A percentile compares a stretch with the other conserved stretches of the same genome.
Evolutionary conservation across 2,797 vertebrate genomes (phyloP).

Genomic region (Taenioides sp.): DNA sequence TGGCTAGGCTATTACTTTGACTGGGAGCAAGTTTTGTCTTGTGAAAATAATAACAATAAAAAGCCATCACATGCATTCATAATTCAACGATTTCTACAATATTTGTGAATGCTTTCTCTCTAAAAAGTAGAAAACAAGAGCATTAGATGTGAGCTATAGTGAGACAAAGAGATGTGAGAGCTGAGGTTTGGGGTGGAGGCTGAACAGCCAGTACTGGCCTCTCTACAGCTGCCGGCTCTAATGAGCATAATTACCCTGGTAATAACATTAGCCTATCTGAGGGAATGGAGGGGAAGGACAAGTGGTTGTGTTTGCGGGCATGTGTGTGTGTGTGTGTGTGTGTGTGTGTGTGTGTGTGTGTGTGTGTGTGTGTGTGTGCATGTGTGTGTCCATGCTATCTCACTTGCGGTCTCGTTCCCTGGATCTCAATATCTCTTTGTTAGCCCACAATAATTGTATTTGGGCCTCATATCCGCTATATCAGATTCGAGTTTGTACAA

Average conservation of each 20-base stretch:
- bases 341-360: slow-evolving; percentile 79
- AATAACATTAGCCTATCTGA: slow-evolving; percentile 99
- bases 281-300: slow-evolving; percentile 98
- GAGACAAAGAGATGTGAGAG: slow-evolving; percentile 62
- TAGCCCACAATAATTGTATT: slow-evolving; percentile 80
- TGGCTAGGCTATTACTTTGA: neutral
- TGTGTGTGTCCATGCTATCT: slow-evolving; percentile 60
- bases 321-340: slow-evolving; percentile 39
- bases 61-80: neutral
- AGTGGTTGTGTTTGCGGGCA: slow-evolving; percentile 87
- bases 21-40: neutral
- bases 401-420: slow-evolving; percentile 67
- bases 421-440: slow-evolving; percentile 79
- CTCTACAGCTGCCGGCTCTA: slow-evolving; percentile 95
- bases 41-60: neutral
- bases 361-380: slow-evolving; percentile 69
- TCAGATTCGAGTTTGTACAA: slow-evolving; percentile 83
- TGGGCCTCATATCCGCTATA: slow-evolving; percentile 80
- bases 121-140: slow-evolving; percentile 44
- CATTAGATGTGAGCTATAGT: slow-evolving; percentile 58
- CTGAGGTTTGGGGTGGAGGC: slow-evolving; percentile 67
- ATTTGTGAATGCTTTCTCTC: neutral
- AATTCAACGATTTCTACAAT: neutral
- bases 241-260: slow-evolving; percentile 98
- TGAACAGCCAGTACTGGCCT: slow-evolving; percentile 77